Evolutionary conservation across 2,888 invertebrate genomes (phyloP), one percentile per base, ranked within the genome.

Genomic region (Drosophila cracens): DNA sequence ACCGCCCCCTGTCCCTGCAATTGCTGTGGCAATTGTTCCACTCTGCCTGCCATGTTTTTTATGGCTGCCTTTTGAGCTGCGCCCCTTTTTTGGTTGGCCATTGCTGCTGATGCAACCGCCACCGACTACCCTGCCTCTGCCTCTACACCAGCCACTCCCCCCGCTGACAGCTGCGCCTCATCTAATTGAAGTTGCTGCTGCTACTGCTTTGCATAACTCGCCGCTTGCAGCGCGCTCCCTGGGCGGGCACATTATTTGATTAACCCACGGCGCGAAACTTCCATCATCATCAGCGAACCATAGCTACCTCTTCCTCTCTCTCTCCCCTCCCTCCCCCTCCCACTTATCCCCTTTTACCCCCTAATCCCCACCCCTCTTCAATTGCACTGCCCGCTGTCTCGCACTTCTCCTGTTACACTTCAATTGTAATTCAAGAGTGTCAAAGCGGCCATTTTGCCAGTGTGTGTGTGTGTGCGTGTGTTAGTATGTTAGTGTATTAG

Each of bases 11-110:
- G 34, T 56, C 57, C 33, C 52, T 29, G 54, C 63, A 69, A 61
- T 49, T 46, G 58, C 48, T 33, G 31, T 31, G 48, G 25, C 74
- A 69, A 68, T 76, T 76, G 77, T 76, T 71, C 54, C 54, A 52
- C 54, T 33, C 76, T 60, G 78, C 81, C 82, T 86, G 86, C 85
- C 85, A 85, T 85, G 88, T 85, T 85, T 82, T 70, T 67, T 81
- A 63, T 64, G 51, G 46, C 70, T 59, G 60, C 51, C 48, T 64
- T 73, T 64, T 64, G 58, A 54, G 61, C 70, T 88, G 84, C 89
- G 87, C 89, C 87, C 87, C 87, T 72, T 83, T 82, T 87, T 89
- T 81, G 76, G 87, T 89, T 86, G 84, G 89, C 83, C 76, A 57
- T 57, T 57, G 80, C 53, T 69, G 36, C 38, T 59, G 61, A 38